Base-by-base conservation (phyloP, 2,113 vertebrate species). In the Oplegnathus fasciatus region DNA sequence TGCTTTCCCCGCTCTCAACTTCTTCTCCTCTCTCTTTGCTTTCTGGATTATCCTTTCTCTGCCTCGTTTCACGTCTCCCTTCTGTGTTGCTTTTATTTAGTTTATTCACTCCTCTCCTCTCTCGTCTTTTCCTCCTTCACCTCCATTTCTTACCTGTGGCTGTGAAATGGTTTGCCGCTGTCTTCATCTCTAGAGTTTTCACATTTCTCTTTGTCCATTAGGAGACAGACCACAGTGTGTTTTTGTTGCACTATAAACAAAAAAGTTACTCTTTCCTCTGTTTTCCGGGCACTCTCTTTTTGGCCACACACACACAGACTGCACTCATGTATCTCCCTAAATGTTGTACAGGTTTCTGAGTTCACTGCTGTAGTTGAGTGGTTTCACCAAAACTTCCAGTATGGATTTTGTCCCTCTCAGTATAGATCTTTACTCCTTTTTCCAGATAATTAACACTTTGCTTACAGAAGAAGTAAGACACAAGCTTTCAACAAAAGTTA, bases 181-280 rank as follows among this genome's bases (percentile, higher is more conserved):
- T 67, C 34, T 44, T 46, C 17, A 15, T 55, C 50, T 55, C 48
- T 11, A 62, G 1, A 40, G 46, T 30, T 10, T 77, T 67, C 75
- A 57, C n/a, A 30, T 67, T 18, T 58, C 42, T 75, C 6, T 54
- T 11, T 64, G 46, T 54, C 58, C 68, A 62, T 54, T 67, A 78
- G 42, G 10, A 52, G 50, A 61, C 15, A 28, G 61, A 58, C 9
- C 37, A 5, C 46, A 9, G 28, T 60, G 62, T 30, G 26, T 62
- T 32, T 52, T 52, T 62, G 24, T 52, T 62, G 76, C 44, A 10
- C 30, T 67, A 22, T 37, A 14, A 61, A 54, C 32, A 77, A 22
- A 60, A 44, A 40, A 24, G 9, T 42, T 55, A 20, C 37, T 62
- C 73, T 76, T 54, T 22, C 4, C 60, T 20, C 44, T 32, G 30